Base-by-base conservation (phyloP, 2,797 vertebrate genomes). In the Acanthiza pusilla region DNA sequence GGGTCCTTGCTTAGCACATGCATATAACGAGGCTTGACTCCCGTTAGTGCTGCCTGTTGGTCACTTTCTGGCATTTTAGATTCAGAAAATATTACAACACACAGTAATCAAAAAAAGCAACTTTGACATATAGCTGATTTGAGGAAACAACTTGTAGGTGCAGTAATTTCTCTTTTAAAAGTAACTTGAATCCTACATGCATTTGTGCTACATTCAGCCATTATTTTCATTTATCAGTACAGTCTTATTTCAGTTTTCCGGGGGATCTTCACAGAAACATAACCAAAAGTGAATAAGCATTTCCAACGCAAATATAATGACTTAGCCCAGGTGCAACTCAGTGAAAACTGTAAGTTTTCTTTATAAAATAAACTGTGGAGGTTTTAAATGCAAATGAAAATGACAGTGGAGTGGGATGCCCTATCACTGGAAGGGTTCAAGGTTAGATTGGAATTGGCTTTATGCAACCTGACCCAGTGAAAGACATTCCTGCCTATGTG, bases 401-500 rank as follows among this genome's bases (percentile, higher is more conserved):
- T 54, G 7, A 54, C 13, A 47, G 22, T 16, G 23, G 32, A 93
- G 65, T 29, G 54, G 12, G 42, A n/a, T 60, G 42, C 6, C 9
- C 38, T 76, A 2, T 25, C 14, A n/a, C 1, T 23, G 7, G 12
- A 76, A 81, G 17, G 23, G 5, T 20, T 81, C 66, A 65, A 36
- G 14, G 23, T 16, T 30, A 55, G 30, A 38, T 1, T 57, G 66
- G 63, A 82, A 6, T 15, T 5, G 20, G 16, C 23, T 65, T 77
- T 61, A 34, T 73, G 20, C 38, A 73, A 73, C 5, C 16, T 29
- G 4, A 13, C 19, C 23, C n/a, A 68, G 8, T 55, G 30, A 65
- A 65, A 65, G 13, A 27, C 3, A 2, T 42, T 62, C 12, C 34
- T 61, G 27, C 4, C 9, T 7, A 13, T 14, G 4, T 4, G 0